These are phyloP conservation scores for Halictus rubicundus DNA, from an alignment of 1,140 invertebrate species.

Conservation along the genomic window DNA sequence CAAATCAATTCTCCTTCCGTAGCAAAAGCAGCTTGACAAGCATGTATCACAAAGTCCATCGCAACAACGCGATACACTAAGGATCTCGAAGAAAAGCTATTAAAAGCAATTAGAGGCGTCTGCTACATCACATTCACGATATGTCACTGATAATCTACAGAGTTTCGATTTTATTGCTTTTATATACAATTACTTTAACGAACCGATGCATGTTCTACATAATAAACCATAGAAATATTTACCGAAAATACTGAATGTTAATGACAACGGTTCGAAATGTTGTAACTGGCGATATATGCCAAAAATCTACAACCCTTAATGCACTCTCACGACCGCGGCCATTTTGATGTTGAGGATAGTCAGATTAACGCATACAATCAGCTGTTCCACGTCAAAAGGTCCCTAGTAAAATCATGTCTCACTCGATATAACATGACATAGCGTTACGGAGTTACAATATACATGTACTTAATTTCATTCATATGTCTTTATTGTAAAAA, in stretches of 20 bases:
- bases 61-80: constrained; percentile 18
- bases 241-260: constrained; percentile 51
- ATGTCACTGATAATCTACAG: constrained; percentile 64
- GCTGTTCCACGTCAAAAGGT: constrained; percentile 64
- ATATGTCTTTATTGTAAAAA: neutral
- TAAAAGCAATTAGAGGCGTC: constrained; percentile 65
- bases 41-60: constrained; percentile 26
- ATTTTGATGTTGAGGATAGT: constrained; percentile 63
- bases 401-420: constrained; percentile 30
- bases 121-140: constrained; percentile 65
- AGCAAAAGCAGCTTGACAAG: constrained; percentile 11
- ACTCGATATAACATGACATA: neutral
- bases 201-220: neutral
- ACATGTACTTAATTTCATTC: neutral
- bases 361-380: constrained; percentile 54
- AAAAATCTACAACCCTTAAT: constrained; percentile 62
- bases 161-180: constrained; percentile 13
- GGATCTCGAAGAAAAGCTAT: constrained; percentile 30
- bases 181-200: neutral
- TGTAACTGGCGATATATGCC: constrained; percentile 55
- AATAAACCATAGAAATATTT: constrained; percentile 36
- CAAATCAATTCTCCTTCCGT: neutral
- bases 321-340: constrained; percentile 57
- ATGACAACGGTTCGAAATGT: constrained; percentile 51
- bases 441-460: neutral